Conservation (phyloP, 1,140 invertebrate species). For the Paraescarpia echinospica region DNA sequence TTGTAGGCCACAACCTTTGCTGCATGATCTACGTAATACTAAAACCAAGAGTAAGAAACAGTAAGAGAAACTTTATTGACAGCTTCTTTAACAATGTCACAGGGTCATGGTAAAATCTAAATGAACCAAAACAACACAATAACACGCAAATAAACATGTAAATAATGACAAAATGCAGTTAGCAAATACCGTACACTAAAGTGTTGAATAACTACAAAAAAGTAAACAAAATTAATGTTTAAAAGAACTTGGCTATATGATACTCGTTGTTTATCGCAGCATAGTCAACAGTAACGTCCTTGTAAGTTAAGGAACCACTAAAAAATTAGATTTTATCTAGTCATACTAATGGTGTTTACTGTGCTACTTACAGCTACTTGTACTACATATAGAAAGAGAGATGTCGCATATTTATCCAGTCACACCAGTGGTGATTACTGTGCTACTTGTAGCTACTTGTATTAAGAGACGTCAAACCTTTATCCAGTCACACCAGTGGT, state of each 20-base stretch:
- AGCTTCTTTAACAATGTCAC: not conserved
- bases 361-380: no score
- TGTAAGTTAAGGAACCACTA: not conserved
- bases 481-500: no score
- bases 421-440: not conserved
- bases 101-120: not conserved
- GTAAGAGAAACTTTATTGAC: not conserved
- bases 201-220: not conserved
- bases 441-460: no score
- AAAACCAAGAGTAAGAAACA: not conserved
- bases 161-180: not conserved
- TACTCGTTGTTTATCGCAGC: not conserved
- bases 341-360: no score
- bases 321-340: no score
- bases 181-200: not conserved
- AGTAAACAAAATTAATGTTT: not conserved
- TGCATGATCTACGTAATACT: not conserved
- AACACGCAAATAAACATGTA: not conserved
- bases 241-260: not conserved
- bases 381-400: no score
- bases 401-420: not conserved
- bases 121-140: not conserved
- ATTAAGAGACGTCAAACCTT: no score
- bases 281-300: not conserved
- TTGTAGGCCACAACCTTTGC: not conserved